Evolutionary conservation across 2,888 invertebrate species (phyloP), one percentile per base, ranked within the genome.

Genomic region (Itoplectis maculator): DNA sequence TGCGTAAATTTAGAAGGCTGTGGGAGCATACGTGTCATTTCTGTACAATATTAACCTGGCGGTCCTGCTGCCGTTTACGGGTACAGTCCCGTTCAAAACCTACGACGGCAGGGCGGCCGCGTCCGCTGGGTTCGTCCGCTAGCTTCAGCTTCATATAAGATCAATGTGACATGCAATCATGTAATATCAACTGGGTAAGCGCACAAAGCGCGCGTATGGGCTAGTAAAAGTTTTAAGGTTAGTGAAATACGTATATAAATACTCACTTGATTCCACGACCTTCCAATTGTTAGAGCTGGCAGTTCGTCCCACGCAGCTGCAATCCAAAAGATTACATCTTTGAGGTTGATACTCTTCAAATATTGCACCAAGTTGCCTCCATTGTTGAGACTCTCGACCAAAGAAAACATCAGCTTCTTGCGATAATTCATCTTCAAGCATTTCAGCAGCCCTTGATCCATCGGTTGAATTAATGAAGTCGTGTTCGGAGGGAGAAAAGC

Each of bases 391-490:
- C 18, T 18, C 11, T 79, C 49, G 20, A 79, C 2, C 13, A 79
- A 54, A 15, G 56, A 56, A n/a, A 45, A 18, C 66, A 79, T 20
- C 6, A 80, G 40, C 23, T 59, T 23, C 13, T 42, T 9, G 54
- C 73, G 56, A 35, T 85, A 83, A 35, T 76, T 65, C 8, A n/a
- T 5, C 35, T 84, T 85, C 42, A 85, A 79, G 72, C 73, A 81
- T 65, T 83, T 79, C 45, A 86, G 77, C 45, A 85, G 73, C 20
- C 82, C 83, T 82, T 85, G 83, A 29, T 86, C 42, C 42, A 42
- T 42, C 1, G 42, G 42, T 42, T 42, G 42, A 42, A 42, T 42
- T 42, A 42, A 42, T 42, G 42, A 42, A 42, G 42, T 42, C 8
- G 42, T 42, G 42, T 42, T 42, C 42, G 42, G 42, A 42, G 42